These are phyloP conservation scores for Lepus townsendii DNA, from an alignment of 2,797 vertebrate genomes.

Conservation along the genomic window DNA sequence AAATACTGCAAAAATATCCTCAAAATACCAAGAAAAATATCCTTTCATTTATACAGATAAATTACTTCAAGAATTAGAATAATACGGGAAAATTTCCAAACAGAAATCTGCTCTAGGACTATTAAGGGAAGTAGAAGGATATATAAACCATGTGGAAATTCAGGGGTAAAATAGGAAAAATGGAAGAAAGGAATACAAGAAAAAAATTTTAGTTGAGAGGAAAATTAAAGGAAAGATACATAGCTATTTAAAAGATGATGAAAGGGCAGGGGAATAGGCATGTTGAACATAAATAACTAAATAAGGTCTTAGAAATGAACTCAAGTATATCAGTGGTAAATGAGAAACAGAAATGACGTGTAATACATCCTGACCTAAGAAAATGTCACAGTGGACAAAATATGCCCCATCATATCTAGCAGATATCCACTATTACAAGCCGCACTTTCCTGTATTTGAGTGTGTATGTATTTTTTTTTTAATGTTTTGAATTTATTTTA, in stretches of 20 bases:
- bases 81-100: background rate
- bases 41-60: background rate
- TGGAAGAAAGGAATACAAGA: background rate
- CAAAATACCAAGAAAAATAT: background rate
- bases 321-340: background rate
- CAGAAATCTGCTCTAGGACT: background rate
- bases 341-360: background rate
- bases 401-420: background rate
- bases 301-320: background rate
- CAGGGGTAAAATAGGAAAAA: background rate
- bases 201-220: background rate
- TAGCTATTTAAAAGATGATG: background rate
- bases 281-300: background rate
- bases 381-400: background rate
- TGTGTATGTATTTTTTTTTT: too few relatives aligned
- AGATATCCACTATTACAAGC: background rate
- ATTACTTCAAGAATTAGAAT: background rate
- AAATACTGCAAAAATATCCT: background rate
- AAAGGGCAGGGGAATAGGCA: background rate
- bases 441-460: background rate
- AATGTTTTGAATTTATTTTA: too few relatives aligned
- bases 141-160: background rate
- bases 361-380: background rate
- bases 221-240: constrained; percentile 21
- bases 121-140: background rate